These are phyloP conservation scores for Moxostoma hubbsi DNA, from an alignment of 2,797 vertebrate species.

Conservation along the genomic window DNA sequence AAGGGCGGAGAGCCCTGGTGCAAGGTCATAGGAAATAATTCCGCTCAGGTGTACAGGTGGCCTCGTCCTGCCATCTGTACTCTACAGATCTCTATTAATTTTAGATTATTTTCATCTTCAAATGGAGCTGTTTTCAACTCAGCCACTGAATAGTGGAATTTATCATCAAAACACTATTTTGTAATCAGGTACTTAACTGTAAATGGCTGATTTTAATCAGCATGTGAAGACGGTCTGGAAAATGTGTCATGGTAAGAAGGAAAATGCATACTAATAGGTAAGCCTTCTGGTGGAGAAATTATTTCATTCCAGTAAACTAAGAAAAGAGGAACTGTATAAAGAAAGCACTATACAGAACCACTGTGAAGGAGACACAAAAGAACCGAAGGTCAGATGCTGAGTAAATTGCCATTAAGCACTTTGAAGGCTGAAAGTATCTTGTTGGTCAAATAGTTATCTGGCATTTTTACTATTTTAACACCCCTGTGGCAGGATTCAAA, in stretches of 20 bases:
- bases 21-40: slow-evolving; percentile 14
- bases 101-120: neutral
- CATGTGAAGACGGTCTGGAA: slow-evolving; percentile 11
- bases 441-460: slow-evolving; percentile 10
- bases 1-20: neutral
- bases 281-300: neutral
- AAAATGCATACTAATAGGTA: slow-evolving; percentile 1
- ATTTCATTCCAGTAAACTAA: slow-evolving; percentile 26
- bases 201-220: slow-evolving; percentile 21
- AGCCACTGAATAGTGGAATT: slow-evolving; percentile 5
- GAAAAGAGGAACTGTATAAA: slow-evolving; percentile 25
- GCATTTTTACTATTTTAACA: neutral
- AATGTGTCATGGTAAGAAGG: slow-evolving; percentile 29
- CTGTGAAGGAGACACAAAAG: slow-evolving; percentile 8
- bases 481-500: neutral
- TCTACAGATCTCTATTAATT: neutral
- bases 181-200: slow-evolving; percentile 26
- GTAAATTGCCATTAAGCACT: neutral
- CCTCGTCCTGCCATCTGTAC: slow-evolving; percentile 21
- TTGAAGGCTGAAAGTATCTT: neutral
- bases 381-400: slow-evolving; percentile 20
- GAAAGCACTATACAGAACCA: neutral
- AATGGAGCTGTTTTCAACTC: slow-evolving; percentile 9
- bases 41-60: slow-evolving; percentile 36
- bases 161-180: slow-evolving; percentile 11